Conservation (phyloP, 2,113 vertebrate species). For the Peromyscus maniculatus region DNA sequence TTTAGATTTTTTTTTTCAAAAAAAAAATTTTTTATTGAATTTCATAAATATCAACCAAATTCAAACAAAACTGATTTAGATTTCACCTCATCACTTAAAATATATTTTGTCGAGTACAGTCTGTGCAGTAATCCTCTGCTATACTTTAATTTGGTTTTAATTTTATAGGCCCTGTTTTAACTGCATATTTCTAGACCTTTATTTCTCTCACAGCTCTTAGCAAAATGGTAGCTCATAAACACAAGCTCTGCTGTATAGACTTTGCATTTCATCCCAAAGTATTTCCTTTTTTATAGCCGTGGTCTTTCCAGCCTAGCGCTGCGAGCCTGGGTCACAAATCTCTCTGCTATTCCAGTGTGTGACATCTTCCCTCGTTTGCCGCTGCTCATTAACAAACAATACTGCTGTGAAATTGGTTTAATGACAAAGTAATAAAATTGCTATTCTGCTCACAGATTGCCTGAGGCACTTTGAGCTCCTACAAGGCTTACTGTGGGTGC, state of each 20-base stretch:
- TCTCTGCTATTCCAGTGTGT: slow-evolving; percentile 98
- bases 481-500: slow-evolving; percentile 98
- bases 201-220: slow-evolving; percentile 94
- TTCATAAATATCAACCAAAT: slow-evolving; percentile 90
- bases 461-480: slow-evolving; percentile 96
- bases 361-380: slow-evolving; percentile 99
- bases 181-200: slow-evolving; percentile 93
- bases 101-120: slow-evolving; percentile 90
- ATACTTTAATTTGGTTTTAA: slow-evolving; percentile 95
- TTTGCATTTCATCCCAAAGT: slow-evolving; percentile 98
- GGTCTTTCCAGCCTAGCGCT: slow-evolving; percentile 94
- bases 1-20: slow-evolving; percentile 82
- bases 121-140: slow-evolving; percentile 92
- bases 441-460: slow-evolving; percentile 99
- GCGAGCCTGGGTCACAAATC: slow-evolving; percentile 97
- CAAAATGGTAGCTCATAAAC: slow-evolving; percentile 96
- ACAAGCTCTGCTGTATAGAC: slow-evolving; percentile 97
- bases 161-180: slow-evolving; percentile 94
- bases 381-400: slow-evolving; percentile 99
- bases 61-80: slow-evolving; percentile 90
- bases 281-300: slow-evolving; percentile 96
- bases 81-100: slow-evolving; percentile 91
- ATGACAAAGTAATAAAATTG: slow-evolving; percentile 99
- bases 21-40: slow-evolving; percentile 85
- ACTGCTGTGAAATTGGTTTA: slow-evolving; percentile 99